These are phyloP conservation scores for Melanostoma mellinum DNA, from an alignment of 2,888 invertebrate species.

Conservation along the genomic window DNA sequence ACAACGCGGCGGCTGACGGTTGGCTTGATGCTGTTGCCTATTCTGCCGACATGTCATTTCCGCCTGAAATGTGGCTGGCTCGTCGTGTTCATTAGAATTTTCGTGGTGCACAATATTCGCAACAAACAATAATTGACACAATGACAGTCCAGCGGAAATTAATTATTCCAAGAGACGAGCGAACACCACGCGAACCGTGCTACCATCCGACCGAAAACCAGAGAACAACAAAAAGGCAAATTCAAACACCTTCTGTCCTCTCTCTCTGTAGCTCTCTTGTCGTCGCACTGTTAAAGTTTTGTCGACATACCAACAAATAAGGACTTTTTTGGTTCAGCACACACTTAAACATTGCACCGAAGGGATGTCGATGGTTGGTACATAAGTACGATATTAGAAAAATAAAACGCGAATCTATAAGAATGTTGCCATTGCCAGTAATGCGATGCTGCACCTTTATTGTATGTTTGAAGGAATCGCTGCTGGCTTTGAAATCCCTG, in stretches of 20 bases:
- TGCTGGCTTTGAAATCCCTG: slow-evolving; percentile 31
- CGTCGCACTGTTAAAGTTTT: slow-evolving; percentile 12
- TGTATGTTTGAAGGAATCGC: slow-evolving; percentile 35
- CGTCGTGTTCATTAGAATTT: slow-evolving; percentile 63
- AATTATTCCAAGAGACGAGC: slow-evolving; percentile 62
- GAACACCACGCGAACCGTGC: background rate
- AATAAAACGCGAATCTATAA: slow-evolving; percentile 9
- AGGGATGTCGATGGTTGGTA: background rate
- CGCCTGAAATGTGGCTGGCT: slow-evolving; percentile 51
- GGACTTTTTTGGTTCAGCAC: slow-evolving; percentile 17
- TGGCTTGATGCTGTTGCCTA: slow-evolving; percentile 19
- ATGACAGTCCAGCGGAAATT: slow-evolving; percentile 67
- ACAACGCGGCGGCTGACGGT: slow-evolving; percentile 2
- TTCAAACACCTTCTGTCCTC: slow-evolving; percentile 53
- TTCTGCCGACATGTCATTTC: slow-evolving; percentile 61
- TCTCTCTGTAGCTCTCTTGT: background rate
- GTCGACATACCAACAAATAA: slow-evolving; percentile 3
- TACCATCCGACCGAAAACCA: slow-evolving; percentile 20
- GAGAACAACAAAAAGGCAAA: slow-evolving; percentile 58
- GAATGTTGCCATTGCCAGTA: slow-evolving; percentile 8
- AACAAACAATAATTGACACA: slow-evolving; percentile 67
- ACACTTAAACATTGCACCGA: background rate
- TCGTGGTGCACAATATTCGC: slow-evolving; percentile 54
- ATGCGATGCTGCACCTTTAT: background rate
- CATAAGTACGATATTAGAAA: slow-evolving; percentile 2